phyloP scores from a whole-genome alignment of 2,888 invertebrate species.

The Synergus laeviventris region DNA sequence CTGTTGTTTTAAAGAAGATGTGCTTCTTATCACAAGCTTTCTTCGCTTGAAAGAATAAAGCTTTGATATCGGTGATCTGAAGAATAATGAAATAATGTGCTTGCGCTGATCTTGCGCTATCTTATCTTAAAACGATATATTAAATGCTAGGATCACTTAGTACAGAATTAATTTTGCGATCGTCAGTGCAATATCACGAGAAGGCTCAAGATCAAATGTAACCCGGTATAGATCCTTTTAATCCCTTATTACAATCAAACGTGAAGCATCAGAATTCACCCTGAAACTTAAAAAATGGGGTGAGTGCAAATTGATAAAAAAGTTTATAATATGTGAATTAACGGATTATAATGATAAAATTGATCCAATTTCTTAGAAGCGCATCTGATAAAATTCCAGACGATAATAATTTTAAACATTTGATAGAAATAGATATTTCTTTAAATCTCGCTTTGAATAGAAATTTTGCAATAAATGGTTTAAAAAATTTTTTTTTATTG shows the following conservation, averaged over 20 bases:
- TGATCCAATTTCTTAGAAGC: neutral
- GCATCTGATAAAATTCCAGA: neutral
- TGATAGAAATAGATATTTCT: neutral
- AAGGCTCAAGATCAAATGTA: constrained; percentile 9
- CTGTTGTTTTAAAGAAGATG: neutral
- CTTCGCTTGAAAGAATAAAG: neutral
- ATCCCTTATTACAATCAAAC: constrained; percentile 20
- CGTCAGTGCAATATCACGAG: constrained; percentile 18
- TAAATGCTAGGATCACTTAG: constrained; percentile 24
- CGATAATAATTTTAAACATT: neutral
- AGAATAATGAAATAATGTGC: constrained; percentile 29
- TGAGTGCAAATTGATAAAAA: constrained; percentile 31
- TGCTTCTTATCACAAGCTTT: neutral
- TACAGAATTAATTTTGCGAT: constrained; percentile 26
- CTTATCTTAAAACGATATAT: constrained; percentile 39
- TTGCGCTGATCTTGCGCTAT: constrained; percentile 38
- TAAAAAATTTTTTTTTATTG: neutral
- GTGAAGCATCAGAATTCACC: neutral
- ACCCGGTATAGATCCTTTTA: neutral
- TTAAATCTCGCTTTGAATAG: neutral
- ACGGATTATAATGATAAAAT: neutral
- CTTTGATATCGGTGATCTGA: neutral
- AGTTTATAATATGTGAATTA: neutral
- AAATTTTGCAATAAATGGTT: neutral
- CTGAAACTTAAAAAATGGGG: constrained; percentile 14